Evolutionary conservation across 2,888 invertebrate genomes (phyloP), one percentile per base, ranked within the genome.

Genomic region (Apodemia hepburni): DNA sequence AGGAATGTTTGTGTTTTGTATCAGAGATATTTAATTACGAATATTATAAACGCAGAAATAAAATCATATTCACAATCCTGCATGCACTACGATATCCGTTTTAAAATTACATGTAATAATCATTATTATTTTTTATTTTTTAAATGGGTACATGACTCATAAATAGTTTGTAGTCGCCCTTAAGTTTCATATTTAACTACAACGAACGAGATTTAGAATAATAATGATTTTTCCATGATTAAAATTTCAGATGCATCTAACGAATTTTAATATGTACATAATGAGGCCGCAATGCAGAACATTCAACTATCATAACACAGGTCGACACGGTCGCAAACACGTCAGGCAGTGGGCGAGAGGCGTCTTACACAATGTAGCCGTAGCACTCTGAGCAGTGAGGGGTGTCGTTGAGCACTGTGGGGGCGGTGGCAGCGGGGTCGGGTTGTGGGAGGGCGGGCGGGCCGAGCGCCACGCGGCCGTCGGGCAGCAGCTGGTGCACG

Each of bases 361-460:
- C 86, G 92, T 95, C 95, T 96, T 95, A 97, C 97, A 96, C 95
- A 87, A 97, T 97, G 81, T 95, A 93, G 86, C 95, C 94, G 90
- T 96, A 96, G 93, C 98, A 98, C 80, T 96, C 96, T 80, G 94
- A 94, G 93, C 98, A 98, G 85, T 93, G 91, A 66, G 94, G 94
- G 72, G 93, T 90, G 79, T 93, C 89, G 89, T 88, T 85, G 85
- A 93, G 89, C 75, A 92, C 84, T 70, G 86, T 85, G 75, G 81
- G 82, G 79, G 72, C 69, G 78, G 73, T 65, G 74, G 74, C 65
- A 76, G 77, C 74, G 75, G 80, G 65, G 77, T 75, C 60, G 64
- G 68, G 77, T 72, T 69, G 73, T 42, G 76, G 72, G 57, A 80
- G 79, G 17, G 79, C 76, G 61, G 82, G 80, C 67, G 84, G 82